Evolutionary conservation across 2,113 vertebrate species (phyloP).

Genomic region (Callipepla squamata): DNA sequence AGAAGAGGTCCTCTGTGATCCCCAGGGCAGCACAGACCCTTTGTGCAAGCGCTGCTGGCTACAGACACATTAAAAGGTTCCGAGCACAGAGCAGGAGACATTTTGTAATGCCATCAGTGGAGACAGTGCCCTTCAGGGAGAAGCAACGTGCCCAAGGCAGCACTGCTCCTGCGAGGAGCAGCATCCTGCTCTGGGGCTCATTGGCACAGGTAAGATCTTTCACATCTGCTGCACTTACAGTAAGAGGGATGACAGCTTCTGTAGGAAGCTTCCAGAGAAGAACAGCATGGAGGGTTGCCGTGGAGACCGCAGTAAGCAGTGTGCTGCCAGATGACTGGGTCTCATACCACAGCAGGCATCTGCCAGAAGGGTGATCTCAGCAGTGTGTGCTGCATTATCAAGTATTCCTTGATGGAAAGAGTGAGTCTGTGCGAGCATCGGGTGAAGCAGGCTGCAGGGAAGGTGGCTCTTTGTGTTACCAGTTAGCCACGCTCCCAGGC

Average conservation of each 20-base stretch:
- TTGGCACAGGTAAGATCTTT: not conserved
- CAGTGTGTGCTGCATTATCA: not conserved
- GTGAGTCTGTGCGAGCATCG: not conserved
- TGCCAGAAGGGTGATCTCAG: slow-evolving; percentile 55
- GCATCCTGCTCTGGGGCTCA: not conserved
- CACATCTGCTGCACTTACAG: not conserved
- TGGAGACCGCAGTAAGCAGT: not conserved
- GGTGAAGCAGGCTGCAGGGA: not conserved
- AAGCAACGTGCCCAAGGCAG: fast-evolving
- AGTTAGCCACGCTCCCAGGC: not conserved
- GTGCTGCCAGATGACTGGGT: not conserved
- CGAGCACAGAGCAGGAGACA: not conserved
- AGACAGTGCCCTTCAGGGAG: not conserved
- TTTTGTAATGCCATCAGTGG: fast-evolving
- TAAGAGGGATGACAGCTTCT: not conserved
- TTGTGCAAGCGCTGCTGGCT: not conserved
- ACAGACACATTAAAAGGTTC: not conserved
- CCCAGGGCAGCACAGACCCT: not conserved
- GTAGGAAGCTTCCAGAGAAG: not conserved
- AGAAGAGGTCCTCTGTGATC: not conserved
- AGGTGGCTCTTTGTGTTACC: not conserved
- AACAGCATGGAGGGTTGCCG: not conserved
- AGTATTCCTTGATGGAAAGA: slow-evolving; percentile 21
- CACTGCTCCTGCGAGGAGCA: fast-evolving
- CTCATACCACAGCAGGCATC: not conserved